These are phyloP conservation scores for Blastomussa wellsi DNA, from an alignment of 92 coral and sea anemone species.

Conservation along the genomic window DNA sequence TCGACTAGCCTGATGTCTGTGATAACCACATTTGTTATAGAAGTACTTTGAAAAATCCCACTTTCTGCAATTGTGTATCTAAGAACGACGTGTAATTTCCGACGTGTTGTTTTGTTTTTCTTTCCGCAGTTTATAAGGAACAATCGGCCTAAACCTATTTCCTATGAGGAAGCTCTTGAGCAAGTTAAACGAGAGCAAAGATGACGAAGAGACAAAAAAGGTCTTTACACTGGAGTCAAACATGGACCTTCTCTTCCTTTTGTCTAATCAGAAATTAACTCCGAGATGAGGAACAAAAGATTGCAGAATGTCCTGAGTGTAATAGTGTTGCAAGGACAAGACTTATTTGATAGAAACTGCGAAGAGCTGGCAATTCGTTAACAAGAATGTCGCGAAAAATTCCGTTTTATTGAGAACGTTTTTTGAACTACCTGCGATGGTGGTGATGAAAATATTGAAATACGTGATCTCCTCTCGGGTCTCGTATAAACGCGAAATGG, in stretches of 20 bases:
- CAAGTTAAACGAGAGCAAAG: conserved; percentile 70
- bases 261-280: neutral
- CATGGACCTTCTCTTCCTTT: neutral
- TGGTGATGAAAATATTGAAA: neutral
- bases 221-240: neutral
- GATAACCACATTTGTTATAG: no score
- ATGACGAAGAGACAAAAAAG: neutral
- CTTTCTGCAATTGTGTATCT: no score
- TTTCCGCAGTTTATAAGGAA: conserved; percentile 62
- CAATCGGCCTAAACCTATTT: conserved; percentile 69
- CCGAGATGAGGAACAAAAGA: neutral
- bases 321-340: neutral
- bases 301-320: neutral
- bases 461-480: no score
- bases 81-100: neutral
- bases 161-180: conserved; percentile 73
- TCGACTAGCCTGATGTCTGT: no score
- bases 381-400: neutral
- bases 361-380: neutral
- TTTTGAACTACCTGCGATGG: no score
- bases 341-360: neutral
- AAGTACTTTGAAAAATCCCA: neutral
- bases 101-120: neutral
- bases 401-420: neutral
- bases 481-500: neutral